phyloP scores from a whole-genome alignment of 2,113 vertebrate species.

The Sorex fumeus region DNA sequence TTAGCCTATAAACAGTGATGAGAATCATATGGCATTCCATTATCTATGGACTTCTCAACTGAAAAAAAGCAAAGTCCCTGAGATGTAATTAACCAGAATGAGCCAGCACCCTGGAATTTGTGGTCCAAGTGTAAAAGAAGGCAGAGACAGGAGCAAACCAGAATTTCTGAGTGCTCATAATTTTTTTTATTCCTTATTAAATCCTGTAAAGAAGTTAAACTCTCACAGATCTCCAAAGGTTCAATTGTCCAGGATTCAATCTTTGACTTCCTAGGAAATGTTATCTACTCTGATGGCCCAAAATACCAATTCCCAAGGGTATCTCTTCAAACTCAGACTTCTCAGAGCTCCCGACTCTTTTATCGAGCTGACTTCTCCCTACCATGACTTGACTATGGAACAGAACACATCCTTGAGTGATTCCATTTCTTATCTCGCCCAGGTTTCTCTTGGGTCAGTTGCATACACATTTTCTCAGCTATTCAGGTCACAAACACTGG shows the following conservation, averaged over 20 bases:
- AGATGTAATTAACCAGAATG: background rate
- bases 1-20: background rate
- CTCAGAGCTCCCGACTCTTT: background rate
- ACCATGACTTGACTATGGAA: background rate
- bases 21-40: background rate
- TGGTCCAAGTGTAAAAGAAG: background rate
- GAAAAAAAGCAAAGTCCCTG: background rate
- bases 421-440: conserved; percentile 7
- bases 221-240: background rate
- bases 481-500: background rate
- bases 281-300: background rate
- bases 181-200: conserved; percentile 9
- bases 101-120: background rate
- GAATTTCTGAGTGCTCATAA: background rate
- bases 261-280: conserved; percentile 45
- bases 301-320: background rate
- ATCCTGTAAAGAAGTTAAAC: background rate
- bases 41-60: background rate
- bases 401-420: background rate
- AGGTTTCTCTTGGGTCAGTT: background rate
- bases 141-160: background rate
- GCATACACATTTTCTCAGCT: background rate
- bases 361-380: background rate
- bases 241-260: background rate
- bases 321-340: background rate